A percentile compares a stretch with the other conserved stretches of the same genome.
phyloP scores from a whole-genome alignment of 2,888 invertebrate genomes.

The Agonum fuliginosum region DNA sequence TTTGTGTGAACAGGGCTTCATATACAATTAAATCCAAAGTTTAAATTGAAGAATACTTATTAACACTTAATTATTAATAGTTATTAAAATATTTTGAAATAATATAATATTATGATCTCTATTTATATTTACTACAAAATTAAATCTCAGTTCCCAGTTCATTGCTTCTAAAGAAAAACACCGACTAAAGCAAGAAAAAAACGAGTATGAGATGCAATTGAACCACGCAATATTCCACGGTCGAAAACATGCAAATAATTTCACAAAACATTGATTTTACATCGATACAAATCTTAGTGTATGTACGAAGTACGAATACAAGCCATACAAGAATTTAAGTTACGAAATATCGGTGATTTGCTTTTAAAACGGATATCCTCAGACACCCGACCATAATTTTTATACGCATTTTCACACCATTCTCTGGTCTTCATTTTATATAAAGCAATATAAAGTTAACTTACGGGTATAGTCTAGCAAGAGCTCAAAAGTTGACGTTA shows the following conservation, averaged over 20 bases:
- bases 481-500: no score
- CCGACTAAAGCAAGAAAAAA: not conserved
- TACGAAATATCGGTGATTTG: constrained; percentile 42
- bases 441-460: no score
- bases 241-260: constrained; percentile 37
- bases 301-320: not conserved
- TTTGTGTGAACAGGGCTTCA: no score
- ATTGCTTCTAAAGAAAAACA: not conserved
- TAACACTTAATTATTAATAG: no score
- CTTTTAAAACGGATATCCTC: constrained; percentile 33
- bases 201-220: not conserved
- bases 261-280: constrained; percentile 38
- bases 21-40: no score
- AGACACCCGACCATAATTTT: constrained; percentile 13
- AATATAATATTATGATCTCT: no score
- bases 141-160: not conserved
- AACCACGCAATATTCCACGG: constrained; percentile 3
- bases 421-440: no score
- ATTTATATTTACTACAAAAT: not conserved
- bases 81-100: no score
- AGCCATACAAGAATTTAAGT: constrained; percentile 27
- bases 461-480: no score
- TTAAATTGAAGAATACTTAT: no score
- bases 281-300: constrained; percentile 29
- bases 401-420: constrained; percentile 25